These are phyloP conservation scores for Umimayanthus chanpuru DNA, from an alignment of 92 coral and sea anemone species.

Conservation along the genomic window DNA sequence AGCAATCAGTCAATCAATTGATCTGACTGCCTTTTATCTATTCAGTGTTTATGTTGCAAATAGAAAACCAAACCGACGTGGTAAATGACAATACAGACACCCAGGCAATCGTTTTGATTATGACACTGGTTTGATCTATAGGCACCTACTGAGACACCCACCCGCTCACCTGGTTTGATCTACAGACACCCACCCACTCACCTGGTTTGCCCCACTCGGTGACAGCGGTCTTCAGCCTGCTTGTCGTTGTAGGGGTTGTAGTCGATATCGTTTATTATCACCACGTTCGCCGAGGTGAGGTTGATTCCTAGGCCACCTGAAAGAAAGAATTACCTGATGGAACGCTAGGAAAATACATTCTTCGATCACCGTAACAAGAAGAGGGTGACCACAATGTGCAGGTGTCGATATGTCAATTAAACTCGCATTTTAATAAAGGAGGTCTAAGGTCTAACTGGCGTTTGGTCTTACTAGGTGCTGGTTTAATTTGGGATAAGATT, in stretches of 20 bases:
- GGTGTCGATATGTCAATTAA: too few species aligned
- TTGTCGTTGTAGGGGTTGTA: conserved; percentile 97
- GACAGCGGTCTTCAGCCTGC: conserved; percentile 97
- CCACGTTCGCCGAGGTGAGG: conserved; percentile 94
- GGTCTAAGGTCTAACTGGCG: too few species aligned
- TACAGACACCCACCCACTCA: conserved; percentile 23
- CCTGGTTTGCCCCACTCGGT: conserved; percentile 98
- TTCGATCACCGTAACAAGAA: neutral
- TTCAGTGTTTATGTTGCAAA: too few species aligned
- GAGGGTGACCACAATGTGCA: neutral
- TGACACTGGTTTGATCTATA: neutral
- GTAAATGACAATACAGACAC: neutral
- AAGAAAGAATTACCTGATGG: neutral
- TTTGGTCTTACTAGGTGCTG: too few species aligned
- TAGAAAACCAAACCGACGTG: neutral
- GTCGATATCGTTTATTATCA: conserved; percentile 89
- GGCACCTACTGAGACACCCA: neutral
- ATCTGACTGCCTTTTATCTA: neutral
- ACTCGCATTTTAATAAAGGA: too few species aligned
- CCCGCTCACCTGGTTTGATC: conserved; percentile 42
- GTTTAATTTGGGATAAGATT: too few species aligned
- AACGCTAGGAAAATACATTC: neutral
- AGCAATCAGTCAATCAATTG: neutral
- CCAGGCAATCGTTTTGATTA: too few species aligned
- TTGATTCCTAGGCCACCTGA: conserved; percentile 97